Percentiles rank a stretch among this genome's conserved stretches.
Evolutionary conservation across 2,797 vertebrate species (phyloP).

Genomic region (Odontamblyopus rebecca): DNA sequence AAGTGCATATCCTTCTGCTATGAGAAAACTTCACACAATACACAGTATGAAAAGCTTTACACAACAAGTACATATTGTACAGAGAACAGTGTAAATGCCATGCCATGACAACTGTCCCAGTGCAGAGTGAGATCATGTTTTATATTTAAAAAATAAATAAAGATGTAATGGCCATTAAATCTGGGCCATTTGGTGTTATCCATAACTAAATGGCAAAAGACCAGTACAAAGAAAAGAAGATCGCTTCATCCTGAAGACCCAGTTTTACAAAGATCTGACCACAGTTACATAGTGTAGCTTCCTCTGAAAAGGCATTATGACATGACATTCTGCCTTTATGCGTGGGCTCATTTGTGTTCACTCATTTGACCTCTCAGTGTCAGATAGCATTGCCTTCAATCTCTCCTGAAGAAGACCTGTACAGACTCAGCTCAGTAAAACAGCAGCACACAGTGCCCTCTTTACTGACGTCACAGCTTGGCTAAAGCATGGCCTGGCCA

Average conservation of each 20-base stretch:
- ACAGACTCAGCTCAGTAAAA: conserved; percentile 47
- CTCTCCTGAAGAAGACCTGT: conserved; percentile 58
- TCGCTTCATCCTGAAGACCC: conserved; percentile 13
- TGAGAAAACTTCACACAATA: background rate
- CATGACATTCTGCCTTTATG: conserved; percentile 1
- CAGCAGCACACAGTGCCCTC: conserved; percentile 30
- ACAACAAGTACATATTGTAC: background rate
- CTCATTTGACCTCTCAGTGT: conserved; percentile 55
- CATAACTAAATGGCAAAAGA: background rate
- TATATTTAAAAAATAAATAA: background rate
- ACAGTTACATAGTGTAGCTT: conserved; percentile 10
- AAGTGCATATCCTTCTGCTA: background rate
- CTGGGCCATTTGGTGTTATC: background rate
- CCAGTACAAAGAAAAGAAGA: conserved; percentile 43
- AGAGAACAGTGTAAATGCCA: background rate
- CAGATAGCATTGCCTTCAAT: conserved; percentile 61
- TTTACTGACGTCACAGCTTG: conserved; percentile 61
- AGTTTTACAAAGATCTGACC: conserved; percentile 25
- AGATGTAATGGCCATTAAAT: background rate
- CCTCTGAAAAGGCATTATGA: background rate
- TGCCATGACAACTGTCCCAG: background rate
- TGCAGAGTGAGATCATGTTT: background rate
- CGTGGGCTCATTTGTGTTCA: conserved; percentile 21
- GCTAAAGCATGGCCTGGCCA: conserved; percentile 64
- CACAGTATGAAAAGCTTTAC: background rate